Base-by-base conservation (phyloP, 2,888 invertebrate species). In the Kuschelorhynchus macadamiae region DNA sequence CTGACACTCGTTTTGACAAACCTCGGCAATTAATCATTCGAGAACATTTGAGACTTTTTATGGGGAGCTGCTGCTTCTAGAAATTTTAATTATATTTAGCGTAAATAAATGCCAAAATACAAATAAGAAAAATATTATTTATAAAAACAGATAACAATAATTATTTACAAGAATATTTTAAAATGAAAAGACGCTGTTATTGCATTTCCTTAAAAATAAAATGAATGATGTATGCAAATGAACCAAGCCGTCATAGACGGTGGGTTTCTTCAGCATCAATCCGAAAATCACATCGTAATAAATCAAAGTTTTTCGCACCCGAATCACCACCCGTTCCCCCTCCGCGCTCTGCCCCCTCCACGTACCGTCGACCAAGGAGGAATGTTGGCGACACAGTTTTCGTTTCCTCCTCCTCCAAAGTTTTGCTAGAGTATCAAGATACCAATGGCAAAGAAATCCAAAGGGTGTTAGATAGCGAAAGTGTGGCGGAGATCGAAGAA, bases 351-450 rank as follows among this genome's bases (percentile, higher is more conserved):
- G 81, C 81, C 61, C 81, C 86, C 50, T 83, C 84, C 75, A 84
- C 85, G 81, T 47, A 21, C 32, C 82, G 85, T 79, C 86, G 85
- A 76, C 85, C 86, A 60, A 85, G 88, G 75, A 83, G 86, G 78
- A 86, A 87, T 79, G 86, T 87, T 75, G 89, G 88, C 77, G 89
- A 89, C 80, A 86, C 86, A 83, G 88, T 89, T 68, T 87, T 83
- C 74, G 85, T 89, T 75, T 85, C 88, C 14, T 88, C 88, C 18
- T 84, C 88, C 42, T 86, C 88, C 60, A 85, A 81, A 74, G 85
- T 88, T 59, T 88, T 87, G 78, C 81, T 89, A 17, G 78, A 78
- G 41, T 79, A 70, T 62, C 65, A 49, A 16, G 80, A 80, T 52
- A 74, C 75, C 17, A 78, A 79, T 63, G 72, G 46, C 71, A 61